Base-by-base conservation (phyloP, 2,797 vertebrate species). In the Enteromius argenteus region DNA sequence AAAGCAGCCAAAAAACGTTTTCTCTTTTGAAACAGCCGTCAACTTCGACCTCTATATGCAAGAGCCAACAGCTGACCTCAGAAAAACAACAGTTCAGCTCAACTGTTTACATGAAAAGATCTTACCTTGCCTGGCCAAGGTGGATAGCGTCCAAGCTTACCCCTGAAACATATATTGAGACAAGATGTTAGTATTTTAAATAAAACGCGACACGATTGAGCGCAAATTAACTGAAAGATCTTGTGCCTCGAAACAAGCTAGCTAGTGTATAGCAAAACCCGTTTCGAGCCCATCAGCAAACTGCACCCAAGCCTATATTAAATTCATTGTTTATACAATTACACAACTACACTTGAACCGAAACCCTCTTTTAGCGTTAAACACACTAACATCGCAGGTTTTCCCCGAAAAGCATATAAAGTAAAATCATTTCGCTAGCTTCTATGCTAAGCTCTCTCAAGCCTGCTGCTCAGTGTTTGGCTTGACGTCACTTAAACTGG, bases 71-170 rank as follows among this genome's bases (percentile, higher is more conserved):
- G 71, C 62, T 58, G 82, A 68, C 37, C 23, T 35, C 23, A 71
- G 10, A 49, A 69, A 67, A 76, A 72, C 11, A 73, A 23, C 0
- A 35, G 17, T 76, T 11, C 15, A 39, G 77, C 56, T 35, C n/a
- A 27, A n/a, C 1, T 19, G 17, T 84, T 71, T 9, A 51, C 27
- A 56, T 21, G 37, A 56, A 68, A 5, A 30, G 6, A 66, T 79
- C 94, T 96, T 89, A 99, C 98, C 97, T 99, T 99, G 90, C 98
- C 98, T 0, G 98, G 98, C 98, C 98, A 99, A 80, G 98, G 98
- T 90, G 98, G 98, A 87, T 99, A 99, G 42, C 98, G 95, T 64
- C 98, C 98, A 51, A 99, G 95, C 91, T 99, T 99, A 27, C 98
- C 98, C 98, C 98, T 99, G 85, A 72, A 94, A 92, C 3, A 84